Evolutionary conservation across 1,140 invertebrate species (phyloP).

Genomic region (Drosophila sechellia): DNA sequence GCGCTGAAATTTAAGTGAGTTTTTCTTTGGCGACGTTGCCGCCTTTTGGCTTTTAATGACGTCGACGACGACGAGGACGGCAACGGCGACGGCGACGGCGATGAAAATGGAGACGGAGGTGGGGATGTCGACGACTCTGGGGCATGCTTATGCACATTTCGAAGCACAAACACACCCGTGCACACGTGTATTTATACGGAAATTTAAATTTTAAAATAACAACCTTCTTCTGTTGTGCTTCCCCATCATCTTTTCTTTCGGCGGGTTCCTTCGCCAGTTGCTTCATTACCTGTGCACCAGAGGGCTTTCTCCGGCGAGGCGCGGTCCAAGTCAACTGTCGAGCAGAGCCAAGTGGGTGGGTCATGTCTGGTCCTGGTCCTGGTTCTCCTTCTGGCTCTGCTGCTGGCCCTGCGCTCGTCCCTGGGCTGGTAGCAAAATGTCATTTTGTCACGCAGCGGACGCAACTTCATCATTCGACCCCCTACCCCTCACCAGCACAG

Average conservation of each 20-base stretch:
- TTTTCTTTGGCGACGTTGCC: slow-evolving; percentile 64
- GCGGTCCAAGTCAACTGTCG: slow-evolving; percentile 42
- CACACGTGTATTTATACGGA: slow-evolving; percentile 74
- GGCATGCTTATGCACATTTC: slow-evolving; percentile 78
- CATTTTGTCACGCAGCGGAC: slow-evolving; percentile 77
- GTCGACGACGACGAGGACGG: slow-evolving; percentile 39
- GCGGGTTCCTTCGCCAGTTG: slow-evolving; percentile 53
- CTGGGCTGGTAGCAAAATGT: slow-evolving; percentile 63
- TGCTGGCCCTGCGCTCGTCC: not conserved
- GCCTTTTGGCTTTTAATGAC: slow-evolving; percentile 80
- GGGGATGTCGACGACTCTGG: slow-evolving; percentile 55
- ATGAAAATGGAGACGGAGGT: no score
- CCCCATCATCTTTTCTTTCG: slow-evolving; percentile 19
- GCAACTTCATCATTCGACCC: slow-evolving; percentile 45
- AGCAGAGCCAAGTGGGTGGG: slow-evolving; percentile 19
- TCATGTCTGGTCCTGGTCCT: slow-evolving; percentile 25
- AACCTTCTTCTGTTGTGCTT: slow-evolving; percentile 37
- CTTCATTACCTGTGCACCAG: slow-evolving; percentile 61
- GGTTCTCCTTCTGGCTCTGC: not conserved
- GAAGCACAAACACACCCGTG: slow-evolving; percentile 29
- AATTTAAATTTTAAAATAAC: slow-evolving; percentile 83
- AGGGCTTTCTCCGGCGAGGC: slow-evolving; percentile 22
- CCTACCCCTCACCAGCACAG: not conserved
- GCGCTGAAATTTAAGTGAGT: slow-evolving; percentile 80
- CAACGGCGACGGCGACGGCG: slow-evolving; percentile 1